Conservation (phyloP, 2,797 vertebrate genomes). For the Hozukius guyotensis region DNA sequence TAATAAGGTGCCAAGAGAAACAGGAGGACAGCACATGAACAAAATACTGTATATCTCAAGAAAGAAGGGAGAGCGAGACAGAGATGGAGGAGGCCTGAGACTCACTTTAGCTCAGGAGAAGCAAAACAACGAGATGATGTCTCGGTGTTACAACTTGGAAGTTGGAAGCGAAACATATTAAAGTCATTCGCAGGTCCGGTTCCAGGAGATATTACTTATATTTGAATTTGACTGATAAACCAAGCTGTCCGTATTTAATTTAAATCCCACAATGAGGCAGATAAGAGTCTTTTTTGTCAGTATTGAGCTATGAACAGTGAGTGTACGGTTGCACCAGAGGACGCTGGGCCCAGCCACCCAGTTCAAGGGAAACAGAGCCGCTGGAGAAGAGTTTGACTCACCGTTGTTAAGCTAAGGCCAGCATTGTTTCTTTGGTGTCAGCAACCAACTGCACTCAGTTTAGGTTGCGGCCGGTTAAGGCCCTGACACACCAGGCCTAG, state of each 20-base stretch:
- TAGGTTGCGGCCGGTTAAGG: neutral
- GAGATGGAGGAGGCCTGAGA: conserved; percentile 34
- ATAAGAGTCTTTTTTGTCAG: neutral
- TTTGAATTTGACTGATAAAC: neutral
- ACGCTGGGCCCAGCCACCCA: too few species aligned
- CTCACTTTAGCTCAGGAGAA: neutral
- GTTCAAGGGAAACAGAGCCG: neutral
- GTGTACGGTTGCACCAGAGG: neutral
- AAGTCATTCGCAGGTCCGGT: neutral
- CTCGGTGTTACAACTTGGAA: neutral
- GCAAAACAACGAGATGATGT: conserved; percentile 2
- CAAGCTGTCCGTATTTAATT: neutral
- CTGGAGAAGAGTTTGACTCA: neutral
- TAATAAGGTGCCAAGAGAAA: conserved; percentile 81
- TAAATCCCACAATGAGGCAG: neutral
- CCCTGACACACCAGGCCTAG: too few species aligned
- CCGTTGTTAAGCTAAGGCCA: neutral
- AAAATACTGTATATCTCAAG: conserved; percentile 45
- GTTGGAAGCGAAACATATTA: neutral
- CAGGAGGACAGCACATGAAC: conserved; percentile 73
- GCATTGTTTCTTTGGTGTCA: neutral
- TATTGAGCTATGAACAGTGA: neutral
- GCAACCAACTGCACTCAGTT: neutral
- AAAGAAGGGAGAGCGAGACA: conserved; percentile 18
- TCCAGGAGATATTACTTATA: neutral